Conservation (phyloP, 2,797 vertebrate species). For the Tolypeutes matacus region DNA sequence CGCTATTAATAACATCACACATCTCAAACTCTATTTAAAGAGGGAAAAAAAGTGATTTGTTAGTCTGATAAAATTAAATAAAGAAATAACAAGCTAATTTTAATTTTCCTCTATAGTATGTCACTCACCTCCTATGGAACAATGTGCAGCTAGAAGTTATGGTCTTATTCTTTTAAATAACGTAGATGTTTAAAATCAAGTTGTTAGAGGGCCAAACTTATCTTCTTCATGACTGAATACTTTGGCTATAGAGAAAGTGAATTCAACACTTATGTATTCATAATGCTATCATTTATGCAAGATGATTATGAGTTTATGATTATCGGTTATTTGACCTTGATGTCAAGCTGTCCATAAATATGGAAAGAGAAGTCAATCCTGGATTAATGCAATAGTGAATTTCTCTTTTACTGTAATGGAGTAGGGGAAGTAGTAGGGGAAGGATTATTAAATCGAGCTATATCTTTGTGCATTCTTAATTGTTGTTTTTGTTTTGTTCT, state of each 20-base stretch:
- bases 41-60: not conserved
- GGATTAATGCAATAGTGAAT: not conserved
- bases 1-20: slow-evolving; percentile 33
- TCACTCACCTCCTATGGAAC: not conserved
- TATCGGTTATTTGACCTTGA: not conserved
- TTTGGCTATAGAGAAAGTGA: not conserved
- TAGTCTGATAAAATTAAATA: not conserved
- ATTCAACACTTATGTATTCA: not conserved
- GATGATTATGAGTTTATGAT: not conserved
- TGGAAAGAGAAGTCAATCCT: not conserved
- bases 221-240: not conserved
- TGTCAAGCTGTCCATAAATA: not conserved
- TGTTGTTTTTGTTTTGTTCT: not conserved
- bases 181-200: not conserved
- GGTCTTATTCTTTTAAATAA: not conserved
- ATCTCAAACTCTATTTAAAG: slow-evolving; percentile 20
- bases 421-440: too few relatives aligned
- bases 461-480: not conserved
- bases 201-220: not conserved
- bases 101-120: not conserved
- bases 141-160: not conserved
- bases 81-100: not conserved
- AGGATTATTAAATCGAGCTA: not conserved
- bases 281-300: not conserved
- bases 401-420: not conserved